Evolutionary conservation across 2,888 invertebrate species (phyloP).

Genomic region (Eupsilia transversa): DNA sequence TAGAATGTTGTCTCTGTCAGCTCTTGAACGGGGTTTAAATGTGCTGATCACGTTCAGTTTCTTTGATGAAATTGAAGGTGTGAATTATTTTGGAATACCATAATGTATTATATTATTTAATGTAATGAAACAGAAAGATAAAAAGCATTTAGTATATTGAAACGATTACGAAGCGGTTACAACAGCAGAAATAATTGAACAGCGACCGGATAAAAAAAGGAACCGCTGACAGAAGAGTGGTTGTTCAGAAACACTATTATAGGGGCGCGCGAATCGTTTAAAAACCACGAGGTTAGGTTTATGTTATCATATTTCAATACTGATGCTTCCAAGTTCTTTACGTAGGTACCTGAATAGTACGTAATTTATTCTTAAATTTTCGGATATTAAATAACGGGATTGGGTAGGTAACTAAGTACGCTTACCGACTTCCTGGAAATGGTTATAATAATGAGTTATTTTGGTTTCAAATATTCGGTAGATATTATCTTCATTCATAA

Average conservation of each 20-base stretch:
- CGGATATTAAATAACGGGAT: not conserved
- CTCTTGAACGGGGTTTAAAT: not conserved
- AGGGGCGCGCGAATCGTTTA: too few species aligned
- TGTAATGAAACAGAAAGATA: too few species aligned
- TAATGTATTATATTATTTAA: too few species aligned
- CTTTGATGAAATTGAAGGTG: not conserved
- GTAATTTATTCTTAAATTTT: not conserved
- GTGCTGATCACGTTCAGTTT: not conserved
- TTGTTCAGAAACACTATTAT: too few species aligned
- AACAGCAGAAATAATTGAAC: too few species aligned
- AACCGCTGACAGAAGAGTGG: too few species aligned
- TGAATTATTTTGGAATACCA: not conserved
- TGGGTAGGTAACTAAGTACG: not conserved
- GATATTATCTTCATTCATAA: constrained; percentile 39
- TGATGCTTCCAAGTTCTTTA: not conserved
- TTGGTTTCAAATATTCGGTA: constrained; percentile 8
- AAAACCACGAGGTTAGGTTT: too few species aligned
- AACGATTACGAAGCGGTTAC: too few species aligned
- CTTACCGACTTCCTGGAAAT: constrained; percentile 10
- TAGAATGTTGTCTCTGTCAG: not conserved
- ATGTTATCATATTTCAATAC: too few species aligned
- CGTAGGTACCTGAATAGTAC: not conserved
- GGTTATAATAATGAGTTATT: not conserved
- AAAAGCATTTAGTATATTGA: too few species aligned
- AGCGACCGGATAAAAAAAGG: too few species aligned